phyloP scores from a whole-genome alignment of 2,113 vertebrate genomes.

The Channa argus region DNA sequence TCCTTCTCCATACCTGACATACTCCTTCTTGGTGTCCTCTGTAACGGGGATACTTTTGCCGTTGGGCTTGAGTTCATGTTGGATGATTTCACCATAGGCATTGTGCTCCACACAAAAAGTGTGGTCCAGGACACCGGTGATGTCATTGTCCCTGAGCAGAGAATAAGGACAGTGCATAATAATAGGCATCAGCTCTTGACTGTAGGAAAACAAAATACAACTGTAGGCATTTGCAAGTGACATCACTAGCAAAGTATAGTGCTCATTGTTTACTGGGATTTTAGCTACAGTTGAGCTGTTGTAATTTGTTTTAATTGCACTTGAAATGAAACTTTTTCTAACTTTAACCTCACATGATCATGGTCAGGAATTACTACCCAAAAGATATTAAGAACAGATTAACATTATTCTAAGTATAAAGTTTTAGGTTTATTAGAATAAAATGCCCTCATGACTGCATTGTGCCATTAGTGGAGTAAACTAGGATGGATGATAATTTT shows the following conservation, averaged over 20 bases:
- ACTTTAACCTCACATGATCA: no score
- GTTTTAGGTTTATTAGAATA: background rate
- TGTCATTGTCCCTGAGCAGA: conserved; percentile 92
- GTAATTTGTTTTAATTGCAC: no score
- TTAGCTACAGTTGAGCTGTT: no score
- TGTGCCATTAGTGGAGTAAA: background rate
- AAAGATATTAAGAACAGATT: background rate
- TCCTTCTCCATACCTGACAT: conserved; percentile 84
- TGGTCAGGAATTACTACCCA: no score
- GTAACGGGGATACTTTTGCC: conserved; percentile 94
- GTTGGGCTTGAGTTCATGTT: conserved; percentile 98
- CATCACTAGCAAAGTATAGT: no score
- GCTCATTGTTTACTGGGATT: no score
- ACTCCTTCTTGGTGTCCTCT: conserved; percentile 98
- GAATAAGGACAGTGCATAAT: background rate
- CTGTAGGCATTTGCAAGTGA: no score
- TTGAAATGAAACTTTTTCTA: no score
- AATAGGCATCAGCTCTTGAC: background rate
- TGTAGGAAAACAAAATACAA: background rate
- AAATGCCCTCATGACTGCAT: background rate
- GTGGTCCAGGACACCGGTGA: conserved; percentile 97
- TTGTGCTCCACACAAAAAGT: conserved; percentile 99
- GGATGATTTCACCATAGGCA: conserved; percentile 97
- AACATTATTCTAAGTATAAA: background rate
- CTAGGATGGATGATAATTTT: background rate